Evolutionary conservation across 2,888 invertebrate species (phyloP).

Genomic region (Machimus rusticus): DNA sequence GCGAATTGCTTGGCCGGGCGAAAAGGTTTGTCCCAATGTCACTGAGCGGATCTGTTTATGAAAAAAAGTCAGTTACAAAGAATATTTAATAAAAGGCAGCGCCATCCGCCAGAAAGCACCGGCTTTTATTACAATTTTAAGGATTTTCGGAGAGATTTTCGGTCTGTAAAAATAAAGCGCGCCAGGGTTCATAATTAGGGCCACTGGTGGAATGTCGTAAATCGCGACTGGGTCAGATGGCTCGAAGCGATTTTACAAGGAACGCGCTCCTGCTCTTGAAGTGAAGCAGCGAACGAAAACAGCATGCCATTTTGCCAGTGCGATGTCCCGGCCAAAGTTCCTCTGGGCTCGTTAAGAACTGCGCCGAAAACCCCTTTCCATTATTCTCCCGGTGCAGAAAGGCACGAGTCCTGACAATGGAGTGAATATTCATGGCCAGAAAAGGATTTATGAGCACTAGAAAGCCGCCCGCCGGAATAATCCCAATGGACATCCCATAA

Average conservation of each 20-base stretch:
- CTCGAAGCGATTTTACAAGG: background rate
- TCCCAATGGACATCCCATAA: background rate
- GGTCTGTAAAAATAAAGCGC: background rate
- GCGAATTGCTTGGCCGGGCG: background rate
- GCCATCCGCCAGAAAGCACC: background rate
- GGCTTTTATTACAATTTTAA: conserved; percentile 2
- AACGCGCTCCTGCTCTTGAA: background rate
- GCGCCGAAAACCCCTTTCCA: background rate
- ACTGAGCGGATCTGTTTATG: background rate
- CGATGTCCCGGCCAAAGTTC: background rate
- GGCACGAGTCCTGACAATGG: background rate
- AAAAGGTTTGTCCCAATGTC: background rate
- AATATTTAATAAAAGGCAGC: background rate
- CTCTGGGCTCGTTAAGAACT: background rate
- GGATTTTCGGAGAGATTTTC: background rate
- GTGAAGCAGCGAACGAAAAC: background rate
- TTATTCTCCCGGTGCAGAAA: background rate
- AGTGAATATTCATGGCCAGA: conserved; percentile 7
- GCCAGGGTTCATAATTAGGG: background rate
- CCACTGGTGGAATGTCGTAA: background rate
- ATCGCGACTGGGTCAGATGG: background rate
- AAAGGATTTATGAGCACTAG: background rate
- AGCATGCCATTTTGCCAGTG: background rate
- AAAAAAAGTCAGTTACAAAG: background rate
- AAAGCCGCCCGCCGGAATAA: background rate